phyloP scores from a whole-genome alignment of 2,113 vertebrate genomes.

The Mobula hypostoma region DNA sequence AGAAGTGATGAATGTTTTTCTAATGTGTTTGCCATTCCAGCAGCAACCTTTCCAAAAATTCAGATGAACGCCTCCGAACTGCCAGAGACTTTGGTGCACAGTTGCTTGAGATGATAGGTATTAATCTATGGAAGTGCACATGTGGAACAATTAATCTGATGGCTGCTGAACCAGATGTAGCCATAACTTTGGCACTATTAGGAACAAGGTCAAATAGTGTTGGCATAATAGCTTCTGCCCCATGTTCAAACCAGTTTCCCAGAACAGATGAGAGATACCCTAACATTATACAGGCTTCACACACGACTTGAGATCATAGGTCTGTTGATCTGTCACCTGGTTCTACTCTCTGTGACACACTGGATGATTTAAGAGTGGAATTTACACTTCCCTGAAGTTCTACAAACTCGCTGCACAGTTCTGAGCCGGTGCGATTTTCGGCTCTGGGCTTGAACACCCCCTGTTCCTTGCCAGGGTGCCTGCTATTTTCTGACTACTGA shows the following conservation, averaged over 20 bases:
- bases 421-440: not conserved
- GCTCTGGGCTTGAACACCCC: not conserved
- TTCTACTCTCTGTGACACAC: not conserved
- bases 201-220: constrained; percentile 96
- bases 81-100: constrained; percentile 94
- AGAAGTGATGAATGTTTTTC: constrained; percentile 92
- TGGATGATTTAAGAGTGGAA: not conserved
- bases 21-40: constrained; percentile 91
- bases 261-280: constrained; percentile 86
- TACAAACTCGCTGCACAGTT: not conserved
- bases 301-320: constrained; percentile 89
- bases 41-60: constrained; percentile 89
- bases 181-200: constrained; percentile 98
- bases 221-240: constrained; percentile 94
- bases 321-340: constrained; percentile 79
- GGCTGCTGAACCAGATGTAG: constrained; percentile 86
- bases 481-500: no score
- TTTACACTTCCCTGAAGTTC: not conserved
- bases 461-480: not conserved
- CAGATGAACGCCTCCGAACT: constrained; percentile 89
- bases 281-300: constrained; percentile 91
- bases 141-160: constrained; percentile 92
- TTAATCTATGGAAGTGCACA: constrained; percentile 89
- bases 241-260: constrained; percentile 94
- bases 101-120: constrained; percentile 97